A percentile compares a stretch with the other conserved stretches of the same genome.
phyloP scores from a whole-genome alignment of 2,797 vertebrate genomes.

The Hoplostethus mediterraneus region DNA sequence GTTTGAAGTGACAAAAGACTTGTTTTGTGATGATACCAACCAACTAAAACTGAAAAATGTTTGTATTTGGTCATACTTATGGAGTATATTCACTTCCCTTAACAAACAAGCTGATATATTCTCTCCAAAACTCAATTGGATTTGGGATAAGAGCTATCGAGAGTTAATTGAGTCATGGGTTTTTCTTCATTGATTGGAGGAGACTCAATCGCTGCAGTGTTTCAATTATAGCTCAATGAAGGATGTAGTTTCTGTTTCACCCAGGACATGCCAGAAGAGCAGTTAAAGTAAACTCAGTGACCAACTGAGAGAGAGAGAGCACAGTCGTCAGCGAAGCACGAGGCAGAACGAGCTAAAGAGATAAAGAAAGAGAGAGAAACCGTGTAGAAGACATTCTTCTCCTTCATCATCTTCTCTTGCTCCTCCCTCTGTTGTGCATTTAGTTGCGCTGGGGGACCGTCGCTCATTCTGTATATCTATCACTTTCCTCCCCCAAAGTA shows the following conservation, averaged over 20 bases:
- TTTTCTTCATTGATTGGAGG: background rate
- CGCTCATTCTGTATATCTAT: background rate
- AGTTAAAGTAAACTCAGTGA: background rate
- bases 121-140: background rate
- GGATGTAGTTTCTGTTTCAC: background rate
- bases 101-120: too few relatives aligned
- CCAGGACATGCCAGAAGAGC: background rate
- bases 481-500: too few relatives aligned
- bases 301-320: background rate
- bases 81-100: too few relatives aligned
- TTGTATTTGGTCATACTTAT: too few relatives aligned
- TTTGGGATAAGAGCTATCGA: background rate
- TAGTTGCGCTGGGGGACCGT: background rate
- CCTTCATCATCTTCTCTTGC: background rate
- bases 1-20: too few relatives aligned
- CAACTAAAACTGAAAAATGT: too few relatives aligned
- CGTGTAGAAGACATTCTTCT: conserved; percentile 1
- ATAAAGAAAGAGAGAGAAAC: background rate
- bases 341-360: background rate
- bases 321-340: background rate
- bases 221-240: background rate
- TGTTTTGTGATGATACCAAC: too few relatives aligned
- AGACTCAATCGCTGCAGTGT: background rate
- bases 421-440: background rate
- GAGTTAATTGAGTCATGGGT: background rate